Conservation (phyloP, 1,140 invertebrate species). For the Parasteatoda tepidariorum region DNA sequence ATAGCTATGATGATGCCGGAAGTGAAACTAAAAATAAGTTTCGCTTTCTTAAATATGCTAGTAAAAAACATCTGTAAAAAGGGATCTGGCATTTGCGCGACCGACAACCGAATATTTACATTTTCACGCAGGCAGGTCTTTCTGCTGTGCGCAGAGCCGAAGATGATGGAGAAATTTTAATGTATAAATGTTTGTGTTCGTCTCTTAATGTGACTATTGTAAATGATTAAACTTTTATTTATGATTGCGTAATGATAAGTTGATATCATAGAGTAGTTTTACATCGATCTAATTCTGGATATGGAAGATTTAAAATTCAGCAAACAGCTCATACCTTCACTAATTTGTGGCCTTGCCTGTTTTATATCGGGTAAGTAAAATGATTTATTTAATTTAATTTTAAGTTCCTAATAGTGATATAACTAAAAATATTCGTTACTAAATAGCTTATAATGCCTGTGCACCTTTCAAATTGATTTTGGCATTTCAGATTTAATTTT, state of each 20-base stretch:
- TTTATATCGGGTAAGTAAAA: slow-evolving; percentile 41
- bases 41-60: slow-evolving; percentile 3
- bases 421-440: neutral
- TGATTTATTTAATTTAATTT: neutral
- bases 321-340: slow-evolving; percentile 52
- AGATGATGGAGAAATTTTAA: slow-evolving; percentile 18
- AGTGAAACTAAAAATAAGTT: slow-evolving; percentile 45
- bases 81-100: slow-evolving; percentile 61
- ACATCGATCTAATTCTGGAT: slow-evolving; percentile 8
- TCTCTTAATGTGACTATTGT: slow-evolving; percentile 52
- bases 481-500: neutral
- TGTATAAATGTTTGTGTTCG: slow-evolving; percentile 50
- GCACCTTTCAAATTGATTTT: neutral
- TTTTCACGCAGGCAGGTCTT: slow-evolving; percentile 16
- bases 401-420: neutral
- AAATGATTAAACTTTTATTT: slow-evolving; percentile 34
- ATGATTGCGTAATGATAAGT: slow-evolving; percentile 41
- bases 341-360: slow-evolving; percentile 58
- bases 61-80: neutral
- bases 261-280: slow-evolving; percentile 35
- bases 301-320: slow-evolving; percentile 49
- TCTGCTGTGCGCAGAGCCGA: slow-evolving; percentile 35
- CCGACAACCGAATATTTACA: neutral
- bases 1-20: slow-evolving; percentile 14
- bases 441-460: neutral